Base-by-base conservation (phyloP, 2,888 invertebrate genomes). In the Clivina fossor region DNA sequence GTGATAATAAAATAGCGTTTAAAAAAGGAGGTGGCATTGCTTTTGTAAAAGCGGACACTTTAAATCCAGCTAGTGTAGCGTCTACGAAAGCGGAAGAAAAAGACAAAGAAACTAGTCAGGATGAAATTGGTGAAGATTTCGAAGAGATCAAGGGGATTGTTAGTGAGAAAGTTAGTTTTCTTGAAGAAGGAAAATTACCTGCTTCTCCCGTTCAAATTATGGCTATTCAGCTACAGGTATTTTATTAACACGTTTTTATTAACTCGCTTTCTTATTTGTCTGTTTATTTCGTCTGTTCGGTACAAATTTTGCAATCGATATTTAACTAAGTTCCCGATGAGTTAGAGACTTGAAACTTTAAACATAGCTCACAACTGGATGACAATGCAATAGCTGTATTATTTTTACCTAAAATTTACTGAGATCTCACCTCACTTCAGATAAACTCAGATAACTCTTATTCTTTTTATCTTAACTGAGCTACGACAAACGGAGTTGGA, bases 201-300 rank as follows among this genome's bases (percentile, higher is more conserved):
- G 76, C 79, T 13, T 78, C 80, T 35, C 77, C 82, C 3, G 80
- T 82, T 33, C 82, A 82, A 73, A 69, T 76, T 20, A 80, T 83
- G 78, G 71, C 77, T 35, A 80, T 83, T 63, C 82, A 83, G 71
- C 72, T 82, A 61, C 80, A 83, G 71, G 83, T 82, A 65, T 66
- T 65, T 64, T 9, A 33, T 33, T 33, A 8, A 26, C n/a, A n/a
- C n/a, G n/a, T n/a, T n/a, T n/a, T n/a, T n/a, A n/a, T n/a, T n/a
- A n/a, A n/a, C n/a, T n/a, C n/a, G n/a, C n/a, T n/a, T n/a, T n/a
- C n/a, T n/a, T n/a, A n/a, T n/a, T n/a, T n/a, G n/a, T n/a, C n/a
- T n/a, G n/a, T n/a, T n/a, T n/a, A n/a, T n/a, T n/a, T n/a, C n/a
- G n/a, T n/a, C n/a, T n/a, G n/a, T n/a, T n/a, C n/a, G n/a, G n/a